Evolutionary conservation across 2,113 vertebrate genomes (phyloP).

Genomic region (Cryptomyrus ogoouensis): DNA sequence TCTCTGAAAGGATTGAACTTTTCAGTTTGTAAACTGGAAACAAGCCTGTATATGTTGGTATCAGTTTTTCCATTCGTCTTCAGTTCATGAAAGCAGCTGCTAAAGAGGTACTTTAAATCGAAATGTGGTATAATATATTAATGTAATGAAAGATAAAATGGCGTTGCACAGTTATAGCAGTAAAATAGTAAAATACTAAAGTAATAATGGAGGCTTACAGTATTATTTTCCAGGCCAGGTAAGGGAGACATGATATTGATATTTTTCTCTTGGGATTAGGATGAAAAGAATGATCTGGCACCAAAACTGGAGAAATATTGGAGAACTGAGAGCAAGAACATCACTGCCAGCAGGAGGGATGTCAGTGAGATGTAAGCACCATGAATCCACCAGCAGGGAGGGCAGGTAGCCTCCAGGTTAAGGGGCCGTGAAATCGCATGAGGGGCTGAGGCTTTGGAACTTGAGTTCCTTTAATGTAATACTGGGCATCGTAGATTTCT

Average conservation of each 20-base stretch:
- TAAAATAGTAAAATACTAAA: background rate
- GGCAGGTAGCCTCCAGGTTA: background rate
- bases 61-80: background rate
- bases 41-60: background rate
- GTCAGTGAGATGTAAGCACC: conserved; percentile 74
- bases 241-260: background rate
- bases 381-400: background rate
- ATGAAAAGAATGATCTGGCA: conserved; percentile 74
- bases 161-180: background rate
- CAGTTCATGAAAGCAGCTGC: background rate
- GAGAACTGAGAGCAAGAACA: conserved; percentile 68
- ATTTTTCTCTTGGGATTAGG: conserved; percentile 47
- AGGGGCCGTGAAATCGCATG: background rate
- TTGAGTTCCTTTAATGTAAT: background rate
- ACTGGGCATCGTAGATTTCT: background rate
- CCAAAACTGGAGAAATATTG: conserved; percentile 77
- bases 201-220: background rate
- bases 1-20: background rate
- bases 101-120: background rate
- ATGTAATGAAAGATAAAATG: background rate
- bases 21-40: background rate
- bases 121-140: background rate
- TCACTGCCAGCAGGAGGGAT: conserved; percentile 68
- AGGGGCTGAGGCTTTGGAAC: background rate
- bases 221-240: background rate